Base-by-base conservation (phyloP, 2,797 vertebrate genomes). In the Erpetoichthys calabaricus region DNA sequence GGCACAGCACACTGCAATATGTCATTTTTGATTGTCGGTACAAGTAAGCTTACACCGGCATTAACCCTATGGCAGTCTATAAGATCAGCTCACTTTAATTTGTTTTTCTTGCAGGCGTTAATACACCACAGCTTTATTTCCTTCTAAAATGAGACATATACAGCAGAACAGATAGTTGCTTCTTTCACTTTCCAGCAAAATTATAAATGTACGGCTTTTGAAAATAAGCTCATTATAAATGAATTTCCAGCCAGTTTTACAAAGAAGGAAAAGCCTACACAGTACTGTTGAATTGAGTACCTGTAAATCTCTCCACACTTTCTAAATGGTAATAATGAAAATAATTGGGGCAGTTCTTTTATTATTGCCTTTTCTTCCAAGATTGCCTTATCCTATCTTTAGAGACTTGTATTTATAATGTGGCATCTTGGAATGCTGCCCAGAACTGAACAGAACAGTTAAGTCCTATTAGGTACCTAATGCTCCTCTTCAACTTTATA, bases 11-110 rank as follows among this genome's bases (percentile, higher is more conserved):
- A n/a, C 8, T 46, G 56, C 9, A n/a, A 45, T 41, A 25, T 57
- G 56, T 60, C 57, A 50, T 46, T 56, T 50, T 59, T 55, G 55
- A 78, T 75, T 70, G 65, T 62, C 55, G 55, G 58, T 49, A 68
- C 68, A 65, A 63, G 72, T 75, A 70, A 72, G 72, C 77, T 80
- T 74, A 76, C 76, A 78, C 78, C 63, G 68, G 62, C 73, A 77
- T 75, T 70, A 70, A 73, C 65, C 65, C 58, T 71, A 66, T 64
- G 69, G 63, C 62, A 61, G 68, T 69, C 8, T 62, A 55, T 46
- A 25, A 25, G 25, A 67, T 67, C 62, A 67, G 70, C 75, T 70
- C 63, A 72, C 70, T 72, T 80, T 75, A 68, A 73, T 79, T 74
- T 81, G 76, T 73, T 82, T 84, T 84, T 82, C 80, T 73, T 76